Evolutionary conservation across 2,113 vertebrate species (phyloP).

Genomic region (Fulica atra): DNA sequence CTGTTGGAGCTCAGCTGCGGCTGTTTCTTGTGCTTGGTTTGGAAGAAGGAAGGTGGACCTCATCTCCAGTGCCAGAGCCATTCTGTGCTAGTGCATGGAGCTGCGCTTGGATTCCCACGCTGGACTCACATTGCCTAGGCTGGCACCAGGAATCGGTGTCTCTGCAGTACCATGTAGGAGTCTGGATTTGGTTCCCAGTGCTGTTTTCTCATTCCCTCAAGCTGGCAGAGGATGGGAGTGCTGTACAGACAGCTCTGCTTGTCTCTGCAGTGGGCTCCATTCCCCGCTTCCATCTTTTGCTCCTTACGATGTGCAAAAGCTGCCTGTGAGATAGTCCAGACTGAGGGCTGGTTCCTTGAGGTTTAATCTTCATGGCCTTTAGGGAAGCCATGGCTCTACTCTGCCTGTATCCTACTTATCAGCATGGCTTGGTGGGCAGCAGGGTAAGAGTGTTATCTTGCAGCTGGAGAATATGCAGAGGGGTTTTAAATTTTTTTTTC

Average conservation of each 20-base stretch:
- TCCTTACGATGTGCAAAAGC: background rate
- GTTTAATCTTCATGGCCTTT: background rate
- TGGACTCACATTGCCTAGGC: background rate
- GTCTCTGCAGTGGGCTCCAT: background rate
- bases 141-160: background rate
- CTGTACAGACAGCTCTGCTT: background rate
- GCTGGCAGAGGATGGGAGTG: conserved; percentile 19
- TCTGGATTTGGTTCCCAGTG: conserved; percentile 44
- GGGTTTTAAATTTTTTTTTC: fast-evolving
- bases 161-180: conserved; percentile 60
- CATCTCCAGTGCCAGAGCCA: fast-evolving
- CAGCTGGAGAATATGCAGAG: background rate
- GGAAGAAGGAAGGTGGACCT: background rate
- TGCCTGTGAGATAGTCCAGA: background rate
- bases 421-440: background rate
- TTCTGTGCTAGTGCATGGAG: background rate
- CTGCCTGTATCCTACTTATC: background rate
- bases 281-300: background rate
- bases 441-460: background rate
- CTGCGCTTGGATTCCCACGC: background rate
- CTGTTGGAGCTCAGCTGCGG: background rate
- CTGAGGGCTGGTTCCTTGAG: background rate
- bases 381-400: background rate
- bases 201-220: conserved; percentile 33
- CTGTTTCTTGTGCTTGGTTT: background rate